Evolutionary conservation across 2,888 invertebrate genomes (phyloP), one percentile per base, ranked within the genome.

Genomic region (Gari tellinella): DNA sequence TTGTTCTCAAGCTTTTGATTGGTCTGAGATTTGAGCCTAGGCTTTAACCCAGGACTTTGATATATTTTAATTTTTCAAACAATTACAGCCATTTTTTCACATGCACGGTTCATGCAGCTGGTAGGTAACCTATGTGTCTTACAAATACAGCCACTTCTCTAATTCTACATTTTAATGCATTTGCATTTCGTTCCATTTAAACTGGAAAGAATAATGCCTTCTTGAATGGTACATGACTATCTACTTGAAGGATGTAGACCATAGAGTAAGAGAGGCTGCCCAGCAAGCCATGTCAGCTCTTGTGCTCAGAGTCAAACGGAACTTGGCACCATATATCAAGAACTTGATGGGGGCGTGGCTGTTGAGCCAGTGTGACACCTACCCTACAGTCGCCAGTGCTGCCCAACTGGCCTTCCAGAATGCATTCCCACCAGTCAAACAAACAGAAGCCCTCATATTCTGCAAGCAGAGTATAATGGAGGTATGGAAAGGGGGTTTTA

Each of bases 301-400:
- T 19, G 94, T 95, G 31, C 91, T 92, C 53, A 94, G 94, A 89
- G 95, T 95, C 68, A 95, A 96, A 48, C 94, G 96, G 26, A 94
- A 95, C 81, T 93, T 96, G 72, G 97, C 97, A 0, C 96, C 96
- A 1, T 95, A 95, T 90, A 93, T 98, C 60, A 95, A 95, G 86
- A 94, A 94, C 88, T 90, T 98, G 72, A 94, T 93, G 89, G 96
- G 97, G 1, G 94, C 95, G 3, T 98, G 98, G 98, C 94, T 97
- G 87, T 94, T 95, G 49, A 95, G 96, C 58, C 96, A 95, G 89
- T 95, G 95, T 93, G 98, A 98, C 91, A 95, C 95, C 14, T 96
- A 97, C 92, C 95, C 96, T 43, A 97, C 97, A 12, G 97, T 96
- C 19, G 95, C 96, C 7, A 94, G 94, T 80, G 94, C 95, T 68